Base-by-base conservation (phyloP, 2,113 vertebrate species). In the Sapayoa aenigma region DNA sequence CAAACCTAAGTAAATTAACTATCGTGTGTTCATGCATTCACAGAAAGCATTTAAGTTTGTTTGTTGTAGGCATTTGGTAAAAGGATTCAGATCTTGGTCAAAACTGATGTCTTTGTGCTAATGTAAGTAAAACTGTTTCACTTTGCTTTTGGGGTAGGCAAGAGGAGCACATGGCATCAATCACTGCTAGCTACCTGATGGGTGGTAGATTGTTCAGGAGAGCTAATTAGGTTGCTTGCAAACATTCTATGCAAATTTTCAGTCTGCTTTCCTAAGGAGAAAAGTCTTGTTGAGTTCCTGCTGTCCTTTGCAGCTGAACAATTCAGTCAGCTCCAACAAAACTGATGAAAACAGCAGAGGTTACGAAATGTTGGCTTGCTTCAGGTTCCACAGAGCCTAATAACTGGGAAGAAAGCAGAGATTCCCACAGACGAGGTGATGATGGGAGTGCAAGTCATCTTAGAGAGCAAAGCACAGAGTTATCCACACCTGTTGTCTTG, bases 211-310 rank as follows among this genome's bases (percentile, higher is more conserved):
- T 59, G 76, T 55, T 94, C 52, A 75, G 84, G 63, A 86, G 72
- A 87, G 84, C 9, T 84, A 78, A 94, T 93, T 67, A 78, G 55
- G 25, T 17, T 67, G 60, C 59, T 58, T 81, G 77, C 69, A 91
- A 89, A 67, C 27, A 67, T 2, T 3, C 17, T 8, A 3, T 81
- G 94, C 77, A 81, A 78, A 53, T 84, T 55, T 53, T 50, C 77
- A 63, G 25, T 12, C 52, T 84, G 84, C 60, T 78, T 81, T 84
- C 60, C 73, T 72, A 42, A 81, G 80, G 77, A 84, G 75, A 62
- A 81, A 44, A 27, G 28, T 23, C 75, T 60, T 63, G 24, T 73
- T 79, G 73, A 0, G 3, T 74, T 71, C 89, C 84, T 47, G 68
- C 79, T 89, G 52, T 74, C 65, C 44, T 62, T 24, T 24, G 59